A percentile compares a stretch with the other conserved stretches of the same genome.
Evolutionary conservation across 2,113 vertebrate genomes (phyloP).

Genomic region (Nicator chloris): DNA sequence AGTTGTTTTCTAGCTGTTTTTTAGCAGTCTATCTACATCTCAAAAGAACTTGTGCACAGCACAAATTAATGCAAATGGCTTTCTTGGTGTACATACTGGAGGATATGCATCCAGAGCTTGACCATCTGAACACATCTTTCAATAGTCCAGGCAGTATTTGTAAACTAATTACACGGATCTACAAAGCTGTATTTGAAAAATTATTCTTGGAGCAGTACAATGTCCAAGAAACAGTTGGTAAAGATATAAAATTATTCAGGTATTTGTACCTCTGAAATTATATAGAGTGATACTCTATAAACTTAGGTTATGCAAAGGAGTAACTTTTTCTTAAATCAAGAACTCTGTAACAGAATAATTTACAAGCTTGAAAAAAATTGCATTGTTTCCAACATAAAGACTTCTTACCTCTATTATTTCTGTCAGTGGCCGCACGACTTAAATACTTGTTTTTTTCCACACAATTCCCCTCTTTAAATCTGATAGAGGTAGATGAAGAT

Average conservation of each 20-base stretch:
- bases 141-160: neutral
- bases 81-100: neutral
- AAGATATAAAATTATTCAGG: neutral
- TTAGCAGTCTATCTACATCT: neutral
- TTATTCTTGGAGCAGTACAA: neutral
- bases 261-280: neutral
- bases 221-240: neutral
- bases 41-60: slow-evolving; percentile 55
- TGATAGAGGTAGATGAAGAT: slow-evolving; percentile 30
- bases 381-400: neutral
- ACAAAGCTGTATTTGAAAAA: slow-evolving; percentile 2
- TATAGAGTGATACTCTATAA: neutral
- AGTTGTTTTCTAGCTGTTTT: neutral
- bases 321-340: neutral
- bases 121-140: neutral
- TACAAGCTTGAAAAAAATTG: neutral
- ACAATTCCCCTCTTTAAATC: neutral
- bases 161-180: slow-evolving; percentile 18
- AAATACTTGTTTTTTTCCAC: neutral
- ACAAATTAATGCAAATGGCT: slow-evolving; percentile 47
- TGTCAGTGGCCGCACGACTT: neutral
- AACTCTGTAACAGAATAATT: neutral
- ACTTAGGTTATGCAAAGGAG: neutral
- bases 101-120: neutral
- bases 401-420: neutral